Evolutionary conservation across 2,888 invertebrate genomes (phyloP).

Genomic region (Choreutis nemorana): DNA sequence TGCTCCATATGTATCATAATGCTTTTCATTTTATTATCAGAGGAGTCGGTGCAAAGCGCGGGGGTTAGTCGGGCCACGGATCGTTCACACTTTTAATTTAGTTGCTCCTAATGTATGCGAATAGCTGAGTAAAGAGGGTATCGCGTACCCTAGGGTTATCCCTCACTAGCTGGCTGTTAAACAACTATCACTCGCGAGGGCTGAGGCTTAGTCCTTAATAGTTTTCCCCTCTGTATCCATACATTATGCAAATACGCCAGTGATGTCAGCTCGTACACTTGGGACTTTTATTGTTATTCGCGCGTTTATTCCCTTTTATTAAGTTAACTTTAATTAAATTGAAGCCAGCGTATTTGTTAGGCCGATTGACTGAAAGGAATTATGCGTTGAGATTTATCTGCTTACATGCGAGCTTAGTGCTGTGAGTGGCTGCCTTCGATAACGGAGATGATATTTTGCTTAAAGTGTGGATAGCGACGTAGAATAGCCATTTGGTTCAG

Average conservation of each 20-base stretch:
- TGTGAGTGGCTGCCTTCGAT: conserved; percentile 8
- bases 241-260: conserved; percentile 64
- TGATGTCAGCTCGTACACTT: conserved; percentile 60
- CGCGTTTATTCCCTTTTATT: conserved; percentile 61
- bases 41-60: conserved; percentile 25
- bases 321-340: conserved; percentile 66
- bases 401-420: conserved; percentile 33
- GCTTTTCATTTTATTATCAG: conserved; percentile 55
- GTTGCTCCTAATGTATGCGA: conserved; percentile 61
- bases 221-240: conserved; percentile 58
- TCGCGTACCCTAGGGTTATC: conserved; percentile 11
- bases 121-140: conserved; percentile 43
- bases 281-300: conserved; percentile 62
- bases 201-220: conserved; percentile 56
- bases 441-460: too few species aligned
- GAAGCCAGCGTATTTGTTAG: conserved; percentile 54
- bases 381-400: conserved; percentile 52
- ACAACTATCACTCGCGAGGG: conserved; percentile 57
- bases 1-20: conserved; percentile 57
- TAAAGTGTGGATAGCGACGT: too few species aligned
- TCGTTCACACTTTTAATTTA: conserved; percentile 66
- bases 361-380: conserved; percentile 57
- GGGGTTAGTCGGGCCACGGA: conserved; percentile 22
- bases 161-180: conserved; percentile 45
- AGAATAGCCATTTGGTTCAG: too few species aligned